Conservation (phyloP, 2,113 vertebrate species). For the Scalopus aquaticus region DNA sequence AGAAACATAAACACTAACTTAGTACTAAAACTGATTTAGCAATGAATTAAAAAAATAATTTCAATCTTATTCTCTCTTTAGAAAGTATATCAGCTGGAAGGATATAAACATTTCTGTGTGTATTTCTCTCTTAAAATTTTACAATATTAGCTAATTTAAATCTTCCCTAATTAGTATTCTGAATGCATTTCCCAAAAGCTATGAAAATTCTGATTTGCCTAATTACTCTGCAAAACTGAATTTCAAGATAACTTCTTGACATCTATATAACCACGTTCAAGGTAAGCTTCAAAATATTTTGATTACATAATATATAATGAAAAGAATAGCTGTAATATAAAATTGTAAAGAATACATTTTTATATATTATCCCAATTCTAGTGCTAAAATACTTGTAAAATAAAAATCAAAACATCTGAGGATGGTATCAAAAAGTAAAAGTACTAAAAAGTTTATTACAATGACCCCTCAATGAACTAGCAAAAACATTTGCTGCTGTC, state of each 20-base stretch:
- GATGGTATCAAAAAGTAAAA: not conserved
- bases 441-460: not conserved
- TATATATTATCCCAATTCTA: constrained; percentile 52
- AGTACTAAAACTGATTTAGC: not conserved
- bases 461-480: constrained; percentile 58
- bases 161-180: constrained; percentile 29
- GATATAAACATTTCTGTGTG: not conserved
- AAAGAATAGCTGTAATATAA: constrained; percentile 3
- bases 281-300: constrained; percentile 8
- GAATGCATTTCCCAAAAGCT: constrained; percentile 23
- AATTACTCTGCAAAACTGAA: constrained; percentile 36
- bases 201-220: constrained; percentile 45
- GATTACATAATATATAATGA: not conserved
- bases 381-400: constrained; percentile 60
- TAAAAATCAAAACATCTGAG: constrained; percentile 48
- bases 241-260: constrained; percentile 48
- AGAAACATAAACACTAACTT: constrained; percentile 14
- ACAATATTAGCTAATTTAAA: constrained; percentile 52
- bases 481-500: constrained; percentile 52
- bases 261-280: constrained; percentile 41
- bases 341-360: not conserved
- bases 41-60: not conserved
- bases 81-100: constrained; percentile 7
- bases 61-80: not conserved
- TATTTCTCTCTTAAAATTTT: constrained; percentile 43